A percentile compares a stretch with the other conserved stretches of the same genome.
These are phyloP conservation scores for Ischnura elegans DNA, from an alignment of 2,888 invertebrate species.

Conservation along the genomic window DNA sequence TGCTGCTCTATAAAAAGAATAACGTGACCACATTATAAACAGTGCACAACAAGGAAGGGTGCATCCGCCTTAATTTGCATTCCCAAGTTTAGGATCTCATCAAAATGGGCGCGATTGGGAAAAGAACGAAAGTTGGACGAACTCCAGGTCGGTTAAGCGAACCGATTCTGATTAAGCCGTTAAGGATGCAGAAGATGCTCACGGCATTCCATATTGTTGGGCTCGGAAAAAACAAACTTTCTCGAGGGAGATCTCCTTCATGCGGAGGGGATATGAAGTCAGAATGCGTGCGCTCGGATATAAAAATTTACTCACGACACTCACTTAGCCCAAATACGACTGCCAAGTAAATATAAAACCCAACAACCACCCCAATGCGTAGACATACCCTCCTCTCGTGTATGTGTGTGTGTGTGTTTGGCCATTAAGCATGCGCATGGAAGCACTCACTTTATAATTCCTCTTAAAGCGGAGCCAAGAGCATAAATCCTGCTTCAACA, in stretches of 20 bases:
- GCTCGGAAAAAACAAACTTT: background rate
- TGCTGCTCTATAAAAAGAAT: too few species aligned
- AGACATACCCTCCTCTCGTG: background rate
- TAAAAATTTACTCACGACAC: background rate
- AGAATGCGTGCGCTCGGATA: background rate
- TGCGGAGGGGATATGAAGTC: too few species aligned
- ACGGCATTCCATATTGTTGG: background rate
- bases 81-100: too few species aligned
- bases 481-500: background rate
- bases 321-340: background rate
- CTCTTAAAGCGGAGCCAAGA: conserved; percentile 3
- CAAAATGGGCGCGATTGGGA: background rate
- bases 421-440: background rate
- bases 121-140: background rate
- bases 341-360: background rate
- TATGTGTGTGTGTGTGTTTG: background rate
- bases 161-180: background rate
- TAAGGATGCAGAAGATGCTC: background rate
- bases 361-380: background rate
- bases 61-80: too few species aligned
- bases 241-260: background rate
- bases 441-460: background rate
- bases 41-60: too few species aligned
- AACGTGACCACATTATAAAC: too few species aligned
- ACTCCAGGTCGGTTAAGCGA: background rate